Percentiles rank a stretch among this genome's conserved stretches.
phyloP scores from a whole-genome alignment of 2,888 invertebrate species.

The Diaperis boleti region DNA sequence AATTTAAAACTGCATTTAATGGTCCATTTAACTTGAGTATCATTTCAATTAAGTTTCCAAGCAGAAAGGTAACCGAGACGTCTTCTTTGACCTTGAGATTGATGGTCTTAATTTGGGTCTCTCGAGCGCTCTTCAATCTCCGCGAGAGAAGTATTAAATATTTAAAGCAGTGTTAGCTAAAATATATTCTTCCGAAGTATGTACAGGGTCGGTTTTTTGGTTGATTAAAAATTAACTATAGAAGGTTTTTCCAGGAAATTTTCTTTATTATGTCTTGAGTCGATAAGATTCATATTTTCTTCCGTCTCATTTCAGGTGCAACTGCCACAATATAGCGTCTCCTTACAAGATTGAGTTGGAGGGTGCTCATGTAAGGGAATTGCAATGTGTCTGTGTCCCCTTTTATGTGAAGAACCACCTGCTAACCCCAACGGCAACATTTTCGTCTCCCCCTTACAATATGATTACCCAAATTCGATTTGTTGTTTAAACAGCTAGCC shows the following conservation, averaged over 20 bases:
- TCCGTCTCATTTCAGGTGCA: slow-evolving; percentile 27
- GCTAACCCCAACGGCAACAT: slow-evolving; percentile 44
- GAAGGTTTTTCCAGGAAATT: no score
- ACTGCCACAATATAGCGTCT: slow-evolving; percentile 7
- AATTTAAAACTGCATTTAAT: slow-evolving; percentile 17
- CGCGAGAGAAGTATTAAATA: slow-evolving; percentile 18
- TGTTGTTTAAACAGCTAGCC: slow-evolving; percentile 44
- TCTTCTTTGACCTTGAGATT: slow-evolving; percentile 7
- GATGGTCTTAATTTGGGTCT: slow-evolving; percentile 16
- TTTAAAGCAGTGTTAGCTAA: slow-evolving; percentile 8
- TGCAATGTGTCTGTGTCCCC: slow-evolving; percentile 28
- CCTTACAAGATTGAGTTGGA: slow-evolving; percentile 10
- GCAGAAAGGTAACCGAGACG: slow-evolving; percentile 13
- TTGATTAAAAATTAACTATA: slow-evolving; percentile 8
- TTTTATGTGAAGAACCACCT: slow-evolving; percentile 44
- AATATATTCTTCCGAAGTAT: slow-evolving; percentile 6
- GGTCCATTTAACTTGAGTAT: slow-evolving; percentile 10
- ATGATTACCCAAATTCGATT: slow-evolving; percentile 46
- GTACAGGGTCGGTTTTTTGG: slow-evolving; percentile 11
- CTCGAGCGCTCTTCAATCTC: slow-evolving; percentile 6
- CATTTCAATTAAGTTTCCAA: slow-evolving; percentile 5
- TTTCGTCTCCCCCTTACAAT: slow-evolving; percentile 33
- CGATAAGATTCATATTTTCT: slow-evolving; percentile 4
- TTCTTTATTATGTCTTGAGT: no score
- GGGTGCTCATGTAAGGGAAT: slow-evolving; percentile 34